These are phyloP conservation scores for Chloebia gouldiae DNA, from an alignment of 2,113 vertebrate genomes.

Conservation along the genomic window DNA sequence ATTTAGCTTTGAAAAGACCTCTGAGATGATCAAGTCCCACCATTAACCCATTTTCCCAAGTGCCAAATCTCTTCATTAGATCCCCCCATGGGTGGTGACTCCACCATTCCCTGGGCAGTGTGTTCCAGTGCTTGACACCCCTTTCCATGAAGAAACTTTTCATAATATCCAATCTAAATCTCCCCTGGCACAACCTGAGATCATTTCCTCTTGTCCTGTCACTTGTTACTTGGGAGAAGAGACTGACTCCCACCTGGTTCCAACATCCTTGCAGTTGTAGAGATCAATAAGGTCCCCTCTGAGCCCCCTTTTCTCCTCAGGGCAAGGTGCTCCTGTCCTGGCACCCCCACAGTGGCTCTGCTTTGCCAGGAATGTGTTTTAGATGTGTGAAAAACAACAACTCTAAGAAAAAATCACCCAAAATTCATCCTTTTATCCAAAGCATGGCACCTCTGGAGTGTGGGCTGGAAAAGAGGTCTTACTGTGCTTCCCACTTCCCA, in stretches of 20 bases:
- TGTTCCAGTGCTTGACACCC: background rate
- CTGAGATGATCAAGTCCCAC: background rate
- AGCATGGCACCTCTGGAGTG: background rate
- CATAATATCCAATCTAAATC: background rate
- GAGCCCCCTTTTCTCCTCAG: background rate
- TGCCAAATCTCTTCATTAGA: background rate
- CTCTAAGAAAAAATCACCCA: background rate
- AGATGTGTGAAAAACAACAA: background rate
- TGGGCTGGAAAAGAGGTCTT: background rate
- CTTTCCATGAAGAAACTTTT: background rate
- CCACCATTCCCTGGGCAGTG: background rate
- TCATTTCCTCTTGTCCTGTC: background rate
- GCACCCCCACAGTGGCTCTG: background rate
- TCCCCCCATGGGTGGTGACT: background rate
- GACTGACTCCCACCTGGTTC: background rate
- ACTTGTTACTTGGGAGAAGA: background rate
- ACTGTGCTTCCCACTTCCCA: background rate
- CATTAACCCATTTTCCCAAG: background rate
- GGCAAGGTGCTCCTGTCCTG: accelerated
- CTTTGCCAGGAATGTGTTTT: background rate
- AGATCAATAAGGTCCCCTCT: background rate
- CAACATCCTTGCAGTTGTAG: background rate
- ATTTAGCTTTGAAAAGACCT: background rate
- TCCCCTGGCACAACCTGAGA: background rate
- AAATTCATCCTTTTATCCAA: background rate